phyloP scores from a whole-genome alignment of 2,888 invertebrate genomes.

The Anorthoa munda region DNA sequence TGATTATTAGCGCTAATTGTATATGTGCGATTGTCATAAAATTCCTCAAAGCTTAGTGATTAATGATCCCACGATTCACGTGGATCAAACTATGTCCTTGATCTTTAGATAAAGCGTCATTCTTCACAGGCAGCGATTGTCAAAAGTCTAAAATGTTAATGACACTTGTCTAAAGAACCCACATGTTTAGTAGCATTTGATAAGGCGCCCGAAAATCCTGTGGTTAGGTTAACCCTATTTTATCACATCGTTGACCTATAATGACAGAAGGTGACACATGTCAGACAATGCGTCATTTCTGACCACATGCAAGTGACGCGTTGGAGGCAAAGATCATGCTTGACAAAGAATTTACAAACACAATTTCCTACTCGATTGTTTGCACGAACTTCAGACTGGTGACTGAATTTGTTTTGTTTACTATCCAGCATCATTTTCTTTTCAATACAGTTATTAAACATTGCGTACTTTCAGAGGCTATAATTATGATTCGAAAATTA shows the following conservation, averaged over 20 bases:
- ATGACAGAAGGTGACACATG: slow-evolving; percentile 25
- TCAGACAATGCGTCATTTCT: slow-evolving; percentile 8
- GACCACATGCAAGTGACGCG: slow-evolving; percentile 20
- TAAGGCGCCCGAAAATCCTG: not conserved
- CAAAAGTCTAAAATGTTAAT: not conserved
- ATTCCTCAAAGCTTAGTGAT: slow-evolving; percentile 22
- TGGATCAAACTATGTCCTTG: not conserved
- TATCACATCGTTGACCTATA: not conserved
- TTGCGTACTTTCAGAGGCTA: no score
- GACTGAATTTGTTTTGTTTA: not conserved
- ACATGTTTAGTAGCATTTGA: not conserved
- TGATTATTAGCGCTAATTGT: slow-evolving; percentile 30
- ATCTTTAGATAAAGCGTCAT: not conserved
- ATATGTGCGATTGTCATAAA: slow-evolving; percentile 22
- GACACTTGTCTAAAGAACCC: no score
- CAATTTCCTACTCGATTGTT: slow-evolving; percentile 23
- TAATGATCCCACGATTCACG: slow-evolving; percentile 1
- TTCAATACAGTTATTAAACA: no score
- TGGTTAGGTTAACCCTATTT: slow-evolving; percentile 19
- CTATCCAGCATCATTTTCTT: not conserved
- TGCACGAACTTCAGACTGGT: slow-evolving; percentile 5
- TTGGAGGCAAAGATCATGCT: slow-evolving; percentile 15
- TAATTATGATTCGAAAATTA: no score
- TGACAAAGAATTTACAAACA: slow-evolving; percentile 1
- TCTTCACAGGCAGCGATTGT: not conserved